Base-by-base conservation (phyloP, 2,113 vertebrate species). In the Microtus ochrogaster region DNA sequence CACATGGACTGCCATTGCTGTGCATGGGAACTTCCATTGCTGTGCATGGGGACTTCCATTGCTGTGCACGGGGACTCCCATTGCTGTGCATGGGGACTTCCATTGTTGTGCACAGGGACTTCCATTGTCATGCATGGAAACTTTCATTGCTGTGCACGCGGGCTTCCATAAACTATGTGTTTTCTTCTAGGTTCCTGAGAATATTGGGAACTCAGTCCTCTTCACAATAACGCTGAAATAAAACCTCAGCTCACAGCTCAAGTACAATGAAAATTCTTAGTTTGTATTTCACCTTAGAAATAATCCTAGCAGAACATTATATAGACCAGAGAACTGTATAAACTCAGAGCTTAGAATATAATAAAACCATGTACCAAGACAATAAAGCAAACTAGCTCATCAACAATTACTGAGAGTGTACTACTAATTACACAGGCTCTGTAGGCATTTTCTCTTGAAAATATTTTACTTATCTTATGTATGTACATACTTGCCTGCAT, bases 261-360 rank as follows among this genome's bases (percentile, higher is more conserved):
- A 47, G 28, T 61, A 30, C 17, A 4, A 74, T 36, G 28, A 78
- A 90, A 81, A 73, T 81, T 61, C 58, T 70, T 66, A 68, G 65
- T 89, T 90, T 87, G 58, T 49, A 87, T 94, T 70, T 94, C 26
- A 72, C 9, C 55, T 89, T 79, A 90, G 49, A 89, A 91, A 65
- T 47, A 52, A 93, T 65, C 74, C n/a, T 78, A 88, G 41, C 58
- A 70, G 65, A 96, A 81, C 39, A 86, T 77, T 36, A 77, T 58
- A 61, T 87, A 84, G 74, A 52, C 78, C n/a, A 78, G 63, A 87
- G 52, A 85, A 68, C 47, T 82, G 1, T 61, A 78, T 41, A 86
- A 58, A 93, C 36, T 73, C 82, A 65, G 52, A 68, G 70, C 83
- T 93, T 30, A 85, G 93, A 91, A 82, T 55, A 66, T 91, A 74